phyloP scores from a whole-genome alignment of 2,113 vertebrate species.

The Pelecanus crispus region DNA sequence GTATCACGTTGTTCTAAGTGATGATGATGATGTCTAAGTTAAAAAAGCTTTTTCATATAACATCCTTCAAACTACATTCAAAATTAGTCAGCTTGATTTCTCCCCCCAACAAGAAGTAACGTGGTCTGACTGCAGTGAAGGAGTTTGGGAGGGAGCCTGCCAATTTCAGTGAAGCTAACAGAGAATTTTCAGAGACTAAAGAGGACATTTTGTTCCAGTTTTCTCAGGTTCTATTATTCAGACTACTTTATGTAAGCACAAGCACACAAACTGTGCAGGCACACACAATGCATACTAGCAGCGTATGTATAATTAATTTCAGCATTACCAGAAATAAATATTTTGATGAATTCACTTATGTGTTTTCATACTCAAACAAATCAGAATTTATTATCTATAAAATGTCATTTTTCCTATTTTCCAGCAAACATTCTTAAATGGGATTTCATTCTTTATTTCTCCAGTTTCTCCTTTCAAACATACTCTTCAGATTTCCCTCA shows the following conservation, averaged over 20 bases:
- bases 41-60: background rate
- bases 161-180: background rate
- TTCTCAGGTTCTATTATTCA: constrained; percentile 6
- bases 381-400: background rate
- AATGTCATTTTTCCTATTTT: background rate
- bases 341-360: background rate
- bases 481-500: background rate
- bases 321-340: background rate
- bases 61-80: background rate
- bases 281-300: background rate
- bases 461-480: background rate
- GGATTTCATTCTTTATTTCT: background rate
- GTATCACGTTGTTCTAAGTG: accelerated
- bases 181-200: background rate
- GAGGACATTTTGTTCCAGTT: background rate
- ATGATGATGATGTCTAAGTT: background rate
- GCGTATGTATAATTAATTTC: background rate
- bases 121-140: background rate
- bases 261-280: background rate
- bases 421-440: background rate
- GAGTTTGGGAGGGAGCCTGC: background rate
- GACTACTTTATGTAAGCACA: background rate
- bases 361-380: background rate
- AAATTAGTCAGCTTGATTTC: background rate
- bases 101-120: background rate